A percentile compares a stretch with the other conserved stretches of the same genome.
phyloP scores from a whole-genome alignment of 2,888 invertebrate genomes.

The Conops quadrifasciatus region DNA sequence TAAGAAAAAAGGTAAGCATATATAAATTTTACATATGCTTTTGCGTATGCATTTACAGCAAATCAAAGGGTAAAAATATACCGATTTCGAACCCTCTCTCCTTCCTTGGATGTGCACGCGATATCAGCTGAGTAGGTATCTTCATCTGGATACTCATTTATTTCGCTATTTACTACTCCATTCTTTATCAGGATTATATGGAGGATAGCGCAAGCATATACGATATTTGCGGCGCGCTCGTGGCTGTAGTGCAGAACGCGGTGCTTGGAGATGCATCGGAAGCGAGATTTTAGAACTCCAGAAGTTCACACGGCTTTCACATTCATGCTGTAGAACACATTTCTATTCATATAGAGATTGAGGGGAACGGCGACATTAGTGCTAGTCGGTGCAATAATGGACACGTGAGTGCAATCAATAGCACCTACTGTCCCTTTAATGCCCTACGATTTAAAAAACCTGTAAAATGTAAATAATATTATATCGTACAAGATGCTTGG shows the following conservation, averaged over 20 bases:
- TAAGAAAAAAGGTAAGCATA: too few relatives aligned
- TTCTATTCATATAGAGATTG: constrained; percentile 18
- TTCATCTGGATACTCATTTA: not conserved
- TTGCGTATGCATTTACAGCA: too few relatives aligned
- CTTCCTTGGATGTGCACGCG: not conserved
- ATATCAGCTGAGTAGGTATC: not conserved
- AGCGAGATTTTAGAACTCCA: constrained; percentile 32
- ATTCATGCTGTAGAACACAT: constrained; percentile 40
- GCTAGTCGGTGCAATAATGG: too few relatives aligned
- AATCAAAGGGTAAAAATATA: not conserved
- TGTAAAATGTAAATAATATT: constrained; percentile 5
- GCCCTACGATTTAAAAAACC: constrained; percentile 19
- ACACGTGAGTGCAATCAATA: constrained; percentile 16
- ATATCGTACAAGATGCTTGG: not conserved
- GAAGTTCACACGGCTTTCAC: constrained; percentile 34
- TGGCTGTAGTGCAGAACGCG: constrained; percentile 35
- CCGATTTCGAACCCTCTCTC: not conserved
- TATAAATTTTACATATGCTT: too few relatives aligned
- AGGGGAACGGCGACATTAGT: too few relatives aligned
- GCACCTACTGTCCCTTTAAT: constrained; percentile 38
- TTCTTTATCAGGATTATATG: constrained; percentile 28
- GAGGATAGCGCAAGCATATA: constrained; percentile 33
- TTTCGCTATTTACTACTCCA: constrained; percentile 2
- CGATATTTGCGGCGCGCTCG: constrained; percentile 29
- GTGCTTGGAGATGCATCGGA: constrained; percentile 32